phyloP scores from a whole-genome alignment of 2,797 vertebrate species.

The Eptatretus atami region DNA sequence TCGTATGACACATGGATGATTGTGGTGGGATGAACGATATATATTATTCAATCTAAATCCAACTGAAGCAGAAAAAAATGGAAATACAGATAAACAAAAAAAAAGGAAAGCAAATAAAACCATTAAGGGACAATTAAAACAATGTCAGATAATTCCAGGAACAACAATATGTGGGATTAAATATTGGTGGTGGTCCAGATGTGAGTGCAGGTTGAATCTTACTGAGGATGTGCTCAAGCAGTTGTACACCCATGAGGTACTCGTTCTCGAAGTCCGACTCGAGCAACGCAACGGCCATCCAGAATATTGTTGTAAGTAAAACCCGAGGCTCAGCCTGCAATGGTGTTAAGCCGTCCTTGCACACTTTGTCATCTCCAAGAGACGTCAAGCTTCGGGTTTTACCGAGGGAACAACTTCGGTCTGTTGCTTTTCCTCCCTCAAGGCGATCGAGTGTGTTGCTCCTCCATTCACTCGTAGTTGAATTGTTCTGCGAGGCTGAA shows the following conservation, averaged over 20 bases:
- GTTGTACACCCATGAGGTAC: neutral
- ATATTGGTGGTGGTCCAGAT: too few relatives aligned
- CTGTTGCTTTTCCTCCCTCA: neutral
- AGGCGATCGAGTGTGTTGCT: constrained; percentile 1
- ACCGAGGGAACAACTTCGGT: neutral
- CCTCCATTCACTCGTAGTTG: neutral
- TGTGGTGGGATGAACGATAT: too few relatives aligned
- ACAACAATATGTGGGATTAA: too few relatives aligned
- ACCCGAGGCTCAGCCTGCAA: neutral
- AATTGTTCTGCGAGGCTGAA: neutral
- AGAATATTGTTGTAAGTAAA: neutral
- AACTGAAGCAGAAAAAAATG: too few relatives aligned
- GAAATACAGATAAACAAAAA: too few relatives aligned
- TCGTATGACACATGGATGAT: too few relatives aligned
- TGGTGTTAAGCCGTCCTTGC: neutral
- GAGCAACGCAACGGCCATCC: neutral
- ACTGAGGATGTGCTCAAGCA: neutral
- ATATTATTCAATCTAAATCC: too few relatives aligned
- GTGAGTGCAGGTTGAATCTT: neutral
- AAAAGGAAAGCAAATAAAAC: too few relatives aligned
- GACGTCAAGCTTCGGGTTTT: neutral
- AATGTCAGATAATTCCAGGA: too few relatives aligned
- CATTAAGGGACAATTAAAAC: too few relatives aligned
- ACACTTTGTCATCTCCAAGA: neutral
- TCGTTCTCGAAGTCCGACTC: constrained; percentile 4